Conservation (phyloP, 2,888 invertebrate genomes). For the Drosophila ezoana region DNA sequence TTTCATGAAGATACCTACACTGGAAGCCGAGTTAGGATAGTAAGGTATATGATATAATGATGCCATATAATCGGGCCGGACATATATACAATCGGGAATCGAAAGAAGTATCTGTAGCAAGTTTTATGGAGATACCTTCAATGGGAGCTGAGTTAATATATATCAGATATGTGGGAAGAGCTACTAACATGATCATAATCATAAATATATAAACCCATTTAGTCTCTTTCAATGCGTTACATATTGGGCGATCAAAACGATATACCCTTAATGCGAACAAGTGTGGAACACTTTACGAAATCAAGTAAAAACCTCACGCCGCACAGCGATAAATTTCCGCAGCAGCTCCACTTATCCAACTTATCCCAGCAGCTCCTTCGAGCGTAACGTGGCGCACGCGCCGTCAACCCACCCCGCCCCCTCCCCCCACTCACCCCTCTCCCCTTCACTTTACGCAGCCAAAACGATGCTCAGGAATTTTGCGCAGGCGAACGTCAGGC, state of each 20-base stretch:
- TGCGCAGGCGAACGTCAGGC: constrained; percentile 56
- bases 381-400: constrained; percentile 75
- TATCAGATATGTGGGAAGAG: not conserved
- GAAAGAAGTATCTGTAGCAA: not conserved
- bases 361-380: constrained; percentile 25
- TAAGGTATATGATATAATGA: too few relatives aligned
- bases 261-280: not conserved
- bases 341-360: constrained; percentile 28
- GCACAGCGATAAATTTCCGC: constrained; percentile 46
- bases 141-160: not conserved
- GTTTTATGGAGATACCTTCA: not conserved
- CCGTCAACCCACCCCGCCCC: too few relatives aligned
- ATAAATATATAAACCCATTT: too few relatives aligned
- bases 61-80: too few relatives aligned
- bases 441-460: too few relatives aligned
- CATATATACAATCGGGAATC: too few relatives aligned
- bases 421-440: too few relatives aligned
- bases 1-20: not conserved
- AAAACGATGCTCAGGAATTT: constrained; percentile 31
- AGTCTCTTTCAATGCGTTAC: not conserved
- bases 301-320: constrained; percentile 31
- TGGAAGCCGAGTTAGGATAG: not conserved
- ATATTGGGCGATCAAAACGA: not conserved
- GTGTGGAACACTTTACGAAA: constrained; percentile 36
- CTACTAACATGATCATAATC: not conserved